Evolutionary conservation across 2,797 vertebrate genomes (phyloP).

Genomic region (Rhinatrema bivittatum): DNA sequence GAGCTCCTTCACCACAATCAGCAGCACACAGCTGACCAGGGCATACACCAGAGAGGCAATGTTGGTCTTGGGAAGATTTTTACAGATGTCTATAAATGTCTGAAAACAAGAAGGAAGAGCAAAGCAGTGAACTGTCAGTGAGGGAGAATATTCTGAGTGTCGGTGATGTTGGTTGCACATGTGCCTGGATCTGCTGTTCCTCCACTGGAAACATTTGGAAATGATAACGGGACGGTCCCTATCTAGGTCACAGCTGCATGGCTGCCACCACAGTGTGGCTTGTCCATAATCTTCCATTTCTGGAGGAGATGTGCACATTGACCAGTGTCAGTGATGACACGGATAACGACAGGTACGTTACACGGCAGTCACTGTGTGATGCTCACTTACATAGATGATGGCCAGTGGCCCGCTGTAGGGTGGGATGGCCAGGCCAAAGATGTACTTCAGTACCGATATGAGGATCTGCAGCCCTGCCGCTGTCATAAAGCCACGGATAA

Average conservation of each 20-base stretch:
- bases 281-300: no score
- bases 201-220: no score
- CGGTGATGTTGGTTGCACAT: no score
- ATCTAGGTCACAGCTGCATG: no score
- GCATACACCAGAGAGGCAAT: conserved; percentile 79
- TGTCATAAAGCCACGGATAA: conserved; percentile 89
- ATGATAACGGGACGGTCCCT: no score
- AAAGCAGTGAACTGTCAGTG: no score
- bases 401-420: conserved; percentile 79
- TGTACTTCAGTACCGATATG: conserved; percentile 89
- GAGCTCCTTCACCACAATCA: conserved; percentile 80
- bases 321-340: no score
- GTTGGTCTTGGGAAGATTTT: conserved; percentile 75
- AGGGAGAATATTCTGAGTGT: neutral
- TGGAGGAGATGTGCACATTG: no score
- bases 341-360: no score
- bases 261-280: no score
- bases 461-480: conserved; percentile 86
- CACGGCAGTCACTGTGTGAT: neutral
- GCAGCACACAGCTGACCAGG: conserved; percentile 63
- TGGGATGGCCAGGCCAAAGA: conserved; percentile 73
- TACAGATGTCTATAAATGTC: conserved; percentile 80
- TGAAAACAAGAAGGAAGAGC: conserved; percentile 36
- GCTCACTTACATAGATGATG: conserved; percentile 76
- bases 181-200: no score